Evolutionary conservation across 2,888 invertebrate species (phyloP).

Genomic region (Trypoxylon attenuatum): DNA sequence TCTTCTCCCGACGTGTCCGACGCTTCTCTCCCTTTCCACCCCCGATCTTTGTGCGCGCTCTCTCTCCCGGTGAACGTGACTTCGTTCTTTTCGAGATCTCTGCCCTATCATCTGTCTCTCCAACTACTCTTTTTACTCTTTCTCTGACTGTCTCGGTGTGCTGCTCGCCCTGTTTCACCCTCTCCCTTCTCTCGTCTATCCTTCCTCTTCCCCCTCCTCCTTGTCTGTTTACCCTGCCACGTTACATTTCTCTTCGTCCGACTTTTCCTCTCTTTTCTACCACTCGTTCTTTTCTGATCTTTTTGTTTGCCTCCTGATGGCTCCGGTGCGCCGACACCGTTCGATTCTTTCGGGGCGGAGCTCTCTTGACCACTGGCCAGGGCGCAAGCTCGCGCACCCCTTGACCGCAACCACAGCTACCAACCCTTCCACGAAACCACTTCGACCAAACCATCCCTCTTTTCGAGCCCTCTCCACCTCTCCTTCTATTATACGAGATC

Average conservation of each 20-base stretch:
- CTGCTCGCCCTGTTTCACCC: no score
- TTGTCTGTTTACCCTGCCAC: conserved; percentile 26
- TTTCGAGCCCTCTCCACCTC: no score
- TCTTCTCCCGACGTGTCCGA: background rate
- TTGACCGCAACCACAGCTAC: background rate
- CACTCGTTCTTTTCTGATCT: background rate
- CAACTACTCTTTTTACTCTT: conserved; percentile 11
- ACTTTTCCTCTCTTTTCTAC: conserved; percentile 3
- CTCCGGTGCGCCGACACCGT: conserved; percentile 47
- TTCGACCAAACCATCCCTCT: conserved; percentile 11
- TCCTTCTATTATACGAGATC: no score
- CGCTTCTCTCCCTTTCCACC: background rate
- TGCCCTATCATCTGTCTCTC: conserved; percentile 14
- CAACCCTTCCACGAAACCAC: background rate
- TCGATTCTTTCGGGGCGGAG: conserved; percentile 71
- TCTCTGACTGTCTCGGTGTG: no score
- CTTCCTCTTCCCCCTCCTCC: conserved; percentile 3
- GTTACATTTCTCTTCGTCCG: conserved; percentile 10
- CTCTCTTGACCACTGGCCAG: conserved; percentile 71
- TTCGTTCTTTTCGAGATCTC: conserved; percentile 9
- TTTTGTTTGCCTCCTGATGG: no score
- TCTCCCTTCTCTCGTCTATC: no score
- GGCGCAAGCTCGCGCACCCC: conserved; percentile 63
- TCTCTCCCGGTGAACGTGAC: conserved; percentile 5
- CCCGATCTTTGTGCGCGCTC: background rate